Percentiles rank a stretch among this genome's conserved stretches.
These are phyloP conservation scores for Trichopria drosophilae DNA, from an alignment of 2,888 invertebrate genomes.

Conservation along the genomic window DNA sequence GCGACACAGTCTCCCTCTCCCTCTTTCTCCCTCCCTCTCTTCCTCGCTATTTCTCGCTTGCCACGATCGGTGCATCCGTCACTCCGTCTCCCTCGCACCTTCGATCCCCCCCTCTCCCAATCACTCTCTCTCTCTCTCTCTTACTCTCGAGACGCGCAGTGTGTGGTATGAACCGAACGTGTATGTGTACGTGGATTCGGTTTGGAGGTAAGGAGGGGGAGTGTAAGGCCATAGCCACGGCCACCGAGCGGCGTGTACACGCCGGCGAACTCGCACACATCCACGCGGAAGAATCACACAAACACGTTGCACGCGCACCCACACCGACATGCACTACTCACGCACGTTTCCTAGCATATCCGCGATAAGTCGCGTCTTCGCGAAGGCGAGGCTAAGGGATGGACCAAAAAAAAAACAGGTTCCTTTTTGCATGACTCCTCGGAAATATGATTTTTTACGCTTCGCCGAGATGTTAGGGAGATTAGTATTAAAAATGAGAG, in stretches of 20 bases:
- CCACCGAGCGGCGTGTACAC: conserved; percentile 50
- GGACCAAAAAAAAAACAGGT: too few relatives aligned
- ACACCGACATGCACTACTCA: conserved; percentile 12
- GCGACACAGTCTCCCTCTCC: conserved; percentile 46
- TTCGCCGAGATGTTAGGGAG: too few relatives aligned
- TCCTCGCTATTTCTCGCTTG: conserved; percentile 28
- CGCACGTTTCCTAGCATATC: background rate
- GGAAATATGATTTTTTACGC: too few relatives aligned
- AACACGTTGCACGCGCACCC: conserved; percentile 29
- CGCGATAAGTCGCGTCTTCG: background rate
- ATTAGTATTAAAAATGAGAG: too few relatives aligned
- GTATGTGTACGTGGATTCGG: conserved; percentile 23
- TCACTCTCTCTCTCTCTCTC: conserved; percentile 25
- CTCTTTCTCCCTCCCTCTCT: conserved; percentile 28
- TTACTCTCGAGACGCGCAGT: conserved; percentile 7
- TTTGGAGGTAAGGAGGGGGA: conserved; percentile 5
- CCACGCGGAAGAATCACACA: conserved; percentile 27
- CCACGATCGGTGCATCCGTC: conserved; percentile 20
- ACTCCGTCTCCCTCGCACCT: conserved; percentile 17
- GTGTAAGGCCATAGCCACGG: conserved; percentile 59
- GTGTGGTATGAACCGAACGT: background rate
- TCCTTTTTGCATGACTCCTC: too few relatives aligned
- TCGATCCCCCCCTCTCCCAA: conserved; percentile 12
- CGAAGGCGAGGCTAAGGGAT: conserved; percentile 24
- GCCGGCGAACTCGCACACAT: conserved; percentile 35